These are phyloP conservation scores for Microctonus hyperodae DNA, from an alignment of 2,888 invertebrate species.

Conservation along the genomic window DNA sequence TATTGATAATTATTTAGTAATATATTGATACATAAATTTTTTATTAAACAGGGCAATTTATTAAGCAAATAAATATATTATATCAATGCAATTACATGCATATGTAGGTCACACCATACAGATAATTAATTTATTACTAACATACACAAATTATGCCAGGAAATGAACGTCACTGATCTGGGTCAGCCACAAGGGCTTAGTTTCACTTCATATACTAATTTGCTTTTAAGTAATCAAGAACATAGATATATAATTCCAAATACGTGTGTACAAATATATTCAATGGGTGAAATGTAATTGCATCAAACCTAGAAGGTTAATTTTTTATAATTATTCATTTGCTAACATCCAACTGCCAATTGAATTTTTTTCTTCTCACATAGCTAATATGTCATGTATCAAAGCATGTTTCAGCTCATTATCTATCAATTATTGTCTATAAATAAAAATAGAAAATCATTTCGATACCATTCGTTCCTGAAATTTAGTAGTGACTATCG, in stretches of 20 bases:
- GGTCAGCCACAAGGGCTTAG: neutral
- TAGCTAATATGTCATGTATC: neutral
- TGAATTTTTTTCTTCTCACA: neutral
- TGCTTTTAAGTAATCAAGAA: neutral
- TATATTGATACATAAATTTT: neutral
- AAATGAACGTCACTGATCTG: conserved; percentile 1
- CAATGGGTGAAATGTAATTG: neutral
- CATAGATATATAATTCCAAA: neutral
- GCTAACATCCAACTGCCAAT: too few relatives aligned
- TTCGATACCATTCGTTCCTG: neutral
- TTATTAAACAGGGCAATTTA: neutral
- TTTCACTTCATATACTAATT: neutral
- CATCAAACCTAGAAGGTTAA: neutral
- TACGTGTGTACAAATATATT: neutral
- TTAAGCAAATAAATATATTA: neutral
- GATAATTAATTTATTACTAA: neutral
- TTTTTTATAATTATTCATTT: too few relatives aligned
- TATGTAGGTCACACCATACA: neutral
- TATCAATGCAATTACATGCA: neutral
- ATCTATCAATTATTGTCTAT: neutral
- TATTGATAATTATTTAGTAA: neutral
- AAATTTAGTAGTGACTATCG: conserved; percentile 11
- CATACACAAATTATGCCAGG: neutral
- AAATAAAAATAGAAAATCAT: neutral
- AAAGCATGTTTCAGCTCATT: neutral